These are phyloP conservation scores for Emydura subglobosa DNA, from an alignment of 2,113 vertebrate species.

Conservation along the genomic window DNA sequence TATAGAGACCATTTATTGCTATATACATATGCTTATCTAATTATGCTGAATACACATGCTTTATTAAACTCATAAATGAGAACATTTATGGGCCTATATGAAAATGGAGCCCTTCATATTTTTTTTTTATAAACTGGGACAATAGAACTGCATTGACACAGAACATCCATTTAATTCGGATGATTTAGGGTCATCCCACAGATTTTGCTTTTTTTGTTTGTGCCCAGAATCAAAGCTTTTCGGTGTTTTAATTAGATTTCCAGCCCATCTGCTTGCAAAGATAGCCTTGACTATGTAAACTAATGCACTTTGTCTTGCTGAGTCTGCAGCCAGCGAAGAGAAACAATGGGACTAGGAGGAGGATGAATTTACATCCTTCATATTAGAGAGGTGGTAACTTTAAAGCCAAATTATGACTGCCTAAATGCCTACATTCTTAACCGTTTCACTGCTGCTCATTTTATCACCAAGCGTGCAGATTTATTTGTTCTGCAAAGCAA, in stretches of 20 bases:
- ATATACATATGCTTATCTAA: conserved; percentile 55
- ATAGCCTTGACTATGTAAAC: conserved; percentile 64
- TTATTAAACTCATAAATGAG: conserved; percentile 69
- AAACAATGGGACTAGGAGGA: conserved; percentile 46
- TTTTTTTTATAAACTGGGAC: conserved; percentile 69
- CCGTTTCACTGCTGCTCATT: conserved; percentile 18
- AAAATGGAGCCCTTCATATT: conserved; percentile 65
- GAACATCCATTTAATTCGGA: conserved; percentile 59
- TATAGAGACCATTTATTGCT: conserved; percentile 42
- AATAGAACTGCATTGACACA: conserved; percentile 52
- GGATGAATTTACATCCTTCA: conserved; percentile 4
- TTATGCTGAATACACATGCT: conserved; percentile 43
- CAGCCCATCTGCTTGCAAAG: conserved; percentile 73
- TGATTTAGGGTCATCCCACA: conserved; percentile 57
- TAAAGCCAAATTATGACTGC: conserved; percentile 21
- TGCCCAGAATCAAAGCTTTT: conserved; percentile 69
- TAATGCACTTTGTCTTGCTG: conserved; percentile 61
- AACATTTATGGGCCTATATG: conserved; percentile 37
- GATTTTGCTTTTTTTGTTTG: conserved; percentile 55
- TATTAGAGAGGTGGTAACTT: conserved; percentile 9
- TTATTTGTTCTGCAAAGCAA: neutral
- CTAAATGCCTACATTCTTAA: conserved; percentile 35
- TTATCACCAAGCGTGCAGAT: neutral
- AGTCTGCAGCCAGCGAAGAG: conserved; percentile 41
- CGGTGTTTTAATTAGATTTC: conserved; percentile 68